phyloP scores from a whole-genome alignment of 2,797 vertebrate species.

The Podarcis lilfordi region DNA sequence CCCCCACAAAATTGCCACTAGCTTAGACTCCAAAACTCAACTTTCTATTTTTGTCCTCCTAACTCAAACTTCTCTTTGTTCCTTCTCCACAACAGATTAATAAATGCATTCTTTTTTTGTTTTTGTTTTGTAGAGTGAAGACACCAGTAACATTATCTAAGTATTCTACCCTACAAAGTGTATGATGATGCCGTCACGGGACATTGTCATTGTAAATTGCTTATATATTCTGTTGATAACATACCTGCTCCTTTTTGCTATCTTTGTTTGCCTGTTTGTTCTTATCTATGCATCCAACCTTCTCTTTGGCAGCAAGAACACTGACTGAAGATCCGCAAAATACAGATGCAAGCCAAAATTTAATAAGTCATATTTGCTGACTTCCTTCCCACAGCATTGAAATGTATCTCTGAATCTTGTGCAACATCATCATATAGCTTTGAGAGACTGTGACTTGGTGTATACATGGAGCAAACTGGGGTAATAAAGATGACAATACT shows the following conservation, averaged over 20 bases:
- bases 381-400: background rate
- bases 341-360: background rate
- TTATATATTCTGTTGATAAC: background rate
- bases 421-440: background rate
- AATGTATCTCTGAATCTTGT: background rate
- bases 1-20: background rate
- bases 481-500: background rate
- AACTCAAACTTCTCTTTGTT: background rate
- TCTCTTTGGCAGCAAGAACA: background rate
- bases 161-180: background rate
- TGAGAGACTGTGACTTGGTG: background rate
- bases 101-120: background rate
- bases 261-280: background rate
- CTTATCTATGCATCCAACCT: conserved; percentile 11
- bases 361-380: background rate
- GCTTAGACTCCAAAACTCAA: too few species aligned
- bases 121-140: background rate
- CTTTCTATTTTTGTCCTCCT: background rate
- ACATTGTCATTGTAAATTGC: background rate
- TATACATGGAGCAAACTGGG: background rate
- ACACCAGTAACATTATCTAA: background rate
- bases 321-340: conserved; percentile 1
- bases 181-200: background rate
- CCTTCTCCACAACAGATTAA: background rate
- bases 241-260: background rate